Base-by-base conservation (phyloP, 2,113 vertebrate species). In the Gavia stellata region DNA sequence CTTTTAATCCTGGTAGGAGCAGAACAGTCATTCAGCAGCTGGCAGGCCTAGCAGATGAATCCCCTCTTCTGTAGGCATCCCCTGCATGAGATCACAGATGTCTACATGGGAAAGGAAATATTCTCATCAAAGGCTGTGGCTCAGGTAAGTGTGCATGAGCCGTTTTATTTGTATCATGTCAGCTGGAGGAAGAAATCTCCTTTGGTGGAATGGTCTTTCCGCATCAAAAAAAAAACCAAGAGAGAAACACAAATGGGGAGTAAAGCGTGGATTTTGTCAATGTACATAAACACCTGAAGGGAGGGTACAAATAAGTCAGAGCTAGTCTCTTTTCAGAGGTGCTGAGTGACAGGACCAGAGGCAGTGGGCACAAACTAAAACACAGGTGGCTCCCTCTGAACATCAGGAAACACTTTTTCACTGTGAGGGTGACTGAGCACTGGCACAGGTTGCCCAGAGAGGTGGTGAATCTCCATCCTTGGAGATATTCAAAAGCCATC, bases 251-350 rank as follows among this genome's bases (percentile, higher is more conserved):
- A 63, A 55, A 72, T 31, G 9, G 7, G 4, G 16, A 44, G 6
- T 42, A 78, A 31, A 66, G 2, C 0, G 0, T 75, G 9, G 14
- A 25, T 62, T 16, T 73, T 21, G n/a, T 34, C 29, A 40, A 31
- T 5, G 3, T 42, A 7, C 45, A 25, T 10, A 50, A 91, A 70
- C 36, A 66, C 5, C 9, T 73, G 26, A 79, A 67, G 3, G 25
- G 29, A 66, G 7, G 4, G 2, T 53, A 26, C 2, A 90, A 75
- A 15, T 42, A 71, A 26, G 1, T n/a, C 9, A 5, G n/a, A 90
- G 7, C 2, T 66, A 11, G 16, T 45, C 14, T 92, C 23, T 87
- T 59, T 50, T 55, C 31, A 73, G n/a, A 34, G 26, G 7, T 45
- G 23, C 20, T 4, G 0, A 63, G 14, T 52, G 72, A 83, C 24